Conservation (phyloP, 2,797 vertebrate species). For the Danionella dracula region DNA sequence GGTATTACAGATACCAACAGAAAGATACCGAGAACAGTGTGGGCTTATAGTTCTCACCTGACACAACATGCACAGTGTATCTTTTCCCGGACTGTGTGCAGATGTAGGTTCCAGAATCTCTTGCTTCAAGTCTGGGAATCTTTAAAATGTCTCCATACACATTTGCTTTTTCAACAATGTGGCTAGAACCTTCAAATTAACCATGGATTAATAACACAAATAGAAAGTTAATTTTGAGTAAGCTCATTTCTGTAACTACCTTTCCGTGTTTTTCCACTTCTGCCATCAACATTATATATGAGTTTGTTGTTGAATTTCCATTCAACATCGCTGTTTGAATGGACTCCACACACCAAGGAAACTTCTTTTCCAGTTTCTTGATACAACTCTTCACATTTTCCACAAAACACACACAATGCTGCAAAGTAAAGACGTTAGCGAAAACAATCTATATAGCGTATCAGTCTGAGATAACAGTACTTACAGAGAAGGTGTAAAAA, state of each 20-base stretch:
- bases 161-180: rapidly evolving
- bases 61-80: background rate
- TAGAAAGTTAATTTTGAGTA: too few species aligned
- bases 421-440: background rate
- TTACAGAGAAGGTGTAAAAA: constrained; percentile 1
- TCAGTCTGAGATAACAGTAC: background rate
- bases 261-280: rapidly evolving
- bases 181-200: background rate
- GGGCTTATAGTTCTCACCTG: constrained; percentile 25
- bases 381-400: constrained; percentile 8
- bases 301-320: rapidly evolving
- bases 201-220: background rate
- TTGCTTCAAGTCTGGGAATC: background rate
- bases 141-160: rapidly evolving
- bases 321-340: rapidly evolving
- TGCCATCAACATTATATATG: rapidly evolving
- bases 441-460: background rate
- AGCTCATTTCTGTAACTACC: constrained; percentile 34
- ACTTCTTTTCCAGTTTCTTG: rapidly evolving
- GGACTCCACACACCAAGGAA: rapidly evolving
- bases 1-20: too few species aligned
- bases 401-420: constrained; percentile 51
- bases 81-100: background rate
- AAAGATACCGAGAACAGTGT: too few species aligned
- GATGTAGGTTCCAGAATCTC: constrained; percentile 21